These are phyloP conservation scores for Charanyca ferruginea DNA, from an alignment of 2,888 invertebrate species.

Conservation along the genomic window DNA sequence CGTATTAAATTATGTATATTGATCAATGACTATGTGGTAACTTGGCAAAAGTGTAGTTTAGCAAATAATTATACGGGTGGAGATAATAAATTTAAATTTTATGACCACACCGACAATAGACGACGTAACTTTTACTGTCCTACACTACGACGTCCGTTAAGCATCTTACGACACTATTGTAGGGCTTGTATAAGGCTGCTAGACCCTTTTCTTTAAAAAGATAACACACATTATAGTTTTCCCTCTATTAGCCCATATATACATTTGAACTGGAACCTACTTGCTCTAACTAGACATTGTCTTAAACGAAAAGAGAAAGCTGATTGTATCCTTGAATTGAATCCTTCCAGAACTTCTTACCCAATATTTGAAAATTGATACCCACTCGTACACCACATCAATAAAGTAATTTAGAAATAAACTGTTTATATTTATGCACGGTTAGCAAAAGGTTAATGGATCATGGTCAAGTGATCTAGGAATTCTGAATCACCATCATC, in stretches of 20 bases:
- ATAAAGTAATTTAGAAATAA: slow-evolving; percentile 2
- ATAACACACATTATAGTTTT: background rate
- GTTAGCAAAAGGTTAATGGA: slow-evolving; percentile 24
- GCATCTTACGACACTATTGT: slow-evolving; percentile 45
- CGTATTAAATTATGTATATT: slow-evolving; percentile 55
- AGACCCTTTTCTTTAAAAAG: background rate
- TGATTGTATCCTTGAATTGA: slow-evolving; percentile 35
- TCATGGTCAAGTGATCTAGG: slow-evolving; percentile 22
- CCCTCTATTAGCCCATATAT: too few relatives aligned
- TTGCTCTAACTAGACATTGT: background rate
- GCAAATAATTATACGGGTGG: slow-evolving; percentile 59
- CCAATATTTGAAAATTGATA: slow-evolving; percentile 34
- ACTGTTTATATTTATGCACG: slow-evolving; percentile 6
- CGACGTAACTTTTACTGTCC: slow-evolving; percentile 61
- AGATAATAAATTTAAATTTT: slow-evolving; percentile 63
- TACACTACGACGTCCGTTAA: slow-evolving; percentile 28
- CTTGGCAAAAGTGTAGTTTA: slow-evolving; percentile 57
- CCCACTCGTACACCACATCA: background rate
- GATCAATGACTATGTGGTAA: slow-evolving; percentile 53
- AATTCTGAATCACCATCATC: background rate
- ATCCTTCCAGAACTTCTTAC: slow-evolving; percentile 35
- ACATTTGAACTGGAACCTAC: background rate
- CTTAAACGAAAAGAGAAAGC: slow-evolving; percentile 32
- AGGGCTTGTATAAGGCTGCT: slow-evolving; percentile 33
- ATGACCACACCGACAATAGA: slow-evolving; percentile 51